These are phyloP conservation scores for Hylaeus anthracinus DNA, from an alignment of 1,140 invertebrate genomes.

Conservation along the genomic window DNA sequence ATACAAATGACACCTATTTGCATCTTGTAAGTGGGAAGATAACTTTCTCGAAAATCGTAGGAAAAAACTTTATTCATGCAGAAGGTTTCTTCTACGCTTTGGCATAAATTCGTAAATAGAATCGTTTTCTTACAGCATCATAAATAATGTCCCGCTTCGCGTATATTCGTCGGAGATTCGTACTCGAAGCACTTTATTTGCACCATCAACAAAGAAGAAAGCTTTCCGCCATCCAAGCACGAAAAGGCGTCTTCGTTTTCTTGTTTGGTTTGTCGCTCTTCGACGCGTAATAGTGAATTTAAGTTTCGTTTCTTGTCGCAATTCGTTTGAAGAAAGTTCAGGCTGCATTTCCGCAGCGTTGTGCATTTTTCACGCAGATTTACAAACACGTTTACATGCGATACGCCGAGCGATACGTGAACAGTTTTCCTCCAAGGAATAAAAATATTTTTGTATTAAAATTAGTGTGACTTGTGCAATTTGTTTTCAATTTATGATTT, in stretches of 20 bases:
- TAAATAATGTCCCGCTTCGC: neutral
- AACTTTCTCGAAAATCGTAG: no score
- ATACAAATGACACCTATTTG: no score
- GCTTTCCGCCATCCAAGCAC: neutral
- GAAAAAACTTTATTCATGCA: no score
- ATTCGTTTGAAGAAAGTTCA: constrained; percentile 1
- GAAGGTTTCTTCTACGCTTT: neutral
- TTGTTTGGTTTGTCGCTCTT: constrained; percentile 18
- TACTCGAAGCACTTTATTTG: constrained; percentile 17
- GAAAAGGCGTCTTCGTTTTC: neutral
- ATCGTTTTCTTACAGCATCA: neutral
- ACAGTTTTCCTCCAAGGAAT: neutral
- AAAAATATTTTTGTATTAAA: neutral
- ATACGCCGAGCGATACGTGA: neutral
- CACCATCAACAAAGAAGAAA: neutral
- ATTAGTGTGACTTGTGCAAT: no score
- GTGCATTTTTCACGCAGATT: neutral
- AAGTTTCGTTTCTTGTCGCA: constrained; percentile 12
- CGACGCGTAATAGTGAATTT: constrained; percentile 19
- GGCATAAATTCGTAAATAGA: neutral
- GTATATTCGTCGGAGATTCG: neutral
- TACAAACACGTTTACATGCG: neutral
- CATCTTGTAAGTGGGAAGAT: no score
- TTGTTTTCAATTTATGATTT: no score
- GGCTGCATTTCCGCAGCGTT: neutral